Percentiles rank a stretch among this genome's conserved stretches.
Evolutionary conservation across 2,113 vertebrate genomes (phyloP).

Genomic region (Chaenocephalus aceratus): DNA sequence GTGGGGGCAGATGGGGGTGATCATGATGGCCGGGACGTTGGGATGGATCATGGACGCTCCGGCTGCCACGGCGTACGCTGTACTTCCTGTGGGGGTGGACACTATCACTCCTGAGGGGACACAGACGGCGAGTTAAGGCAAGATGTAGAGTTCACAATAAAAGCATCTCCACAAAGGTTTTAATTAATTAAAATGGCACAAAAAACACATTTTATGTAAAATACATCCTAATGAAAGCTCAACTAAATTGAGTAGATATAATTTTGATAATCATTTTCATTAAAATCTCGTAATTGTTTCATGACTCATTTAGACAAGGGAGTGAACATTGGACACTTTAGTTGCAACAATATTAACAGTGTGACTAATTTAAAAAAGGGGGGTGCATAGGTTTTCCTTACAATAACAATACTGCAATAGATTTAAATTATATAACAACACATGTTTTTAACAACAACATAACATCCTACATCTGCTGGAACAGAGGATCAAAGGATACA

Average conservation of each 20-base stretch:
- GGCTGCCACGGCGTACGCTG: conserved; percentile 86
- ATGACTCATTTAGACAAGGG: background rate
- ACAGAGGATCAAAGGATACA: no score
- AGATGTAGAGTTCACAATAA: background rate
- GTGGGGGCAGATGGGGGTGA: conserved; percentile 89
- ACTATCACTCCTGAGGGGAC: conserved; percentile 83
- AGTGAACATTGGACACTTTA: background rate
- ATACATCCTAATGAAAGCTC: background rate
- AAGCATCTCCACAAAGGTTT: background rate
- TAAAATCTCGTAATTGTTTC: background rate
- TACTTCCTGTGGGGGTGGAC: conserved; percentile 87
- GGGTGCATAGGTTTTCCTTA: no score
- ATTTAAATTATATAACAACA: no score
- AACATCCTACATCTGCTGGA: no score
- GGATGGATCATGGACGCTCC: conserved; percentile 89
- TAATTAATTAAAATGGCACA: background rate
- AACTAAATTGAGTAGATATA: no score
- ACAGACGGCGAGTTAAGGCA: background rate
- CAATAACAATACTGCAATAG: no score
- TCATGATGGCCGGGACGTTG: conserved; percentile 88
- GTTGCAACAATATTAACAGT: background rate
- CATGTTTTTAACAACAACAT: no score
- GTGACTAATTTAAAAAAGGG: no score
- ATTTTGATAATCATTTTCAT: no score
- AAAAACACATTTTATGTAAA: background rate